A percentile compares a stretch with the other conserved stretches of the same genome.
These are phyloP conservation scores for Esperia sulphurella DNA, from an alignment of 2,888 invertebrate genomes.

Conservation along the genomic window DNA sequence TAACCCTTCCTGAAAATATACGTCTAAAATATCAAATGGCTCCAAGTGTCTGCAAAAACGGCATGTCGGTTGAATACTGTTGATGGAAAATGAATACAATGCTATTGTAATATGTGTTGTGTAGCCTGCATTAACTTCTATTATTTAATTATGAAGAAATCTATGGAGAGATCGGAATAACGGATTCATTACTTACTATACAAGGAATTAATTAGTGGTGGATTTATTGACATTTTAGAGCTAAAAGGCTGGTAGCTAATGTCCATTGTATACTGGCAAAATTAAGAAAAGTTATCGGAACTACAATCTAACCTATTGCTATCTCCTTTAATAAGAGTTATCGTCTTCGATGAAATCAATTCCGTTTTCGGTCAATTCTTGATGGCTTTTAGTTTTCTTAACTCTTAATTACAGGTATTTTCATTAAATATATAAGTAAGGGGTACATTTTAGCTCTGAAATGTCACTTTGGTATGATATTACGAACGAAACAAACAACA, in stretches of 20 bases:
- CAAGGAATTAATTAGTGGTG: constrained; percentile 58
- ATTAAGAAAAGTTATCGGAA: not conserved
- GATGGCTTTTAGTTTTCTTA: not conserved
- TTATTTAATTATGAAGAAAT: constrained; percentile 60
- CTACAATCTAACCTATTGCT: constrained; percentile 4
- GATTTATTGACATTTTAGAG: constrained; percentile 51
- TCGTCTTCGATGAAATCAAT: not conserved
- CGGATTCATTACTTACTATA: constrained; percentile 75
- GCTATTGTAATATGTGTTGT: constrained; percentile 77
- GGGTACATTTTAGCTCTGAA: constrained; percentile 51
- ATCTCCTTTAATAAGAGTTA: not conserved
- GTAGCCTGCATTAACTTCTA: constrained; percentile 72
- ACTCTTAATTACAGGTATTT: not conserved
- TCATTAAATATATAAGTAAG: constrained; percentile 7
- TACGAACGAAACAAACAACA: constrained; percentile 59
- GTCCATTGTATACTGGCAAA: constrained; percentile 1
- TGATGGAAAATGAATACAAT: constrained; percentile 73
- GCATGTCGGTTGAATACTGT: constrained; percentile 72
- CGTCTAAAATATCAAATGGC: constrained; percentile 61
- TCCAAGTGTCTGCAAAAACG: constrained; percentile 75
- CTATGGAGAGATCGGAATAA: constrained; percentile 74
- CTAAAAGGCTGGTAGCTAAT: constrained; percentile 30
- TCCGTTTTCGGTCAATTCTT: constrained; percentile 5
- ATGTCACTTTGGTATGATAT: constrained; percentile 40
- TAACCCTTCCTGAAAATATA: constrained; percentile 53